Percentiles rank a stretch among this genome's conserved stretches.
Evolutionary conservation across 1,140 invertebrate species (phyloP).

Genomic region (Drosophila jambulina): DNA sequence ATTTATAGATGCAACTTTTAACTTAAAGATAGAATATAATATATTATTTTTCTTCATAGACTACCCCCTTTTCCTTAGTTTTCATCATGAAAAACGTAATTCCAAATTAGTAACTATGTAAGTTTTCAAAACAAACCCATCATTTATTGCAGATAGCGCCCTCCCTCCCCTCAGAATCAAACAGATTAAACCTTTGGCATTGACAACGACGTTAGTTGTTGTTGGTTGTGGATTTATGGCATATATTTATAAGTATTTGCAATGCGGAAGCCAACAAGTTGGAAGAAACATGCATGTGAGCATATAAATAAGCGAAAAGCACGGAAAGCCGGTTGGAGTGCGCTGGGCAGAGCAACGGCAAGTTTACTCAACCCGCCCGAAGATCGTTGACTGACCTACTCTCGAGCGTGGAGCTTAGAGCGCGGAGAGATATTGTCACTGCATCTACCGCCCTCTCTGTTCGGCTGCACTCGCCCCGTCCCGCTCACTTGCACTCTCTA

Average conservation of each 20-base stretch:
- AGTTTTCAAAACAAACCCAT: background rate
- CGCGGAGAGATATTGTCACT: slow-evolving; percentile 6
- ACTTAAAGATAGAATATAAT: too few species aligned
- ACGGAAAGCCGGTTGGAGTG: slow-evolving; percentile 67
- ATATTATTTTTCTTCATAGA: background rate
- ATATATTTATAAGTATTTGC: slow-evolving; percentile 34
- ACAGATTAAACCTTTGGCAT: slow-evolving; percentile 58
- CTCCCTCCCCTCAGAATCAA: background rate
- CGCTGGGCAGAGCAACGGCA: slow-evolving; percentile 21
- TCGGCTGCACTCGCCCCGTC: slow-evolving; percentile 7
- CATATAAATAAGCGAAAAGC: slow-evolving; percentile 46
- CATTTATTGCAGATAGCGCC: slow-evolving; percentile 2
- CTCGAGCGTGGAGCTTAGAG: slow-evolving; percentile 20
- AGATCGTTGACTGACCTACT: slow-evolving; percentile 82
- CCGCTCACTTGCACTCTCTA: slow-evolving; percentile 17
- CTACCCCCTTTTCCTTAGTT: too few species aligned
- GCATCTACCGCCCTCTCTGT: slow-evolving; percentile 20
- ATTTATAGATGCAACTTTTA: too few species aligned
- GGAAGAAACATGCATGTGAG: slow-evolving; percentile 19
- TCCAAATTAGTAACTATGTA: too few species aligned
- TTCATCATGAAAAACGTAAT: background rate
- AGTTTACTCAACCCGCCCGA: slow-evolving; percentile 61
- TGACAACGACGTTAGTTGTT: slow-evolving; percentile 46
- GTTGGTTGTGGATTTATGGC: background rate
- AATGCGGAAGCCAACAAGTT: slow-evolving; percentile 64